Evolutionary conservation across 2,888 invertebrate species (phyloP).

Genomic region (Cerceris rybyensis): DNA sequence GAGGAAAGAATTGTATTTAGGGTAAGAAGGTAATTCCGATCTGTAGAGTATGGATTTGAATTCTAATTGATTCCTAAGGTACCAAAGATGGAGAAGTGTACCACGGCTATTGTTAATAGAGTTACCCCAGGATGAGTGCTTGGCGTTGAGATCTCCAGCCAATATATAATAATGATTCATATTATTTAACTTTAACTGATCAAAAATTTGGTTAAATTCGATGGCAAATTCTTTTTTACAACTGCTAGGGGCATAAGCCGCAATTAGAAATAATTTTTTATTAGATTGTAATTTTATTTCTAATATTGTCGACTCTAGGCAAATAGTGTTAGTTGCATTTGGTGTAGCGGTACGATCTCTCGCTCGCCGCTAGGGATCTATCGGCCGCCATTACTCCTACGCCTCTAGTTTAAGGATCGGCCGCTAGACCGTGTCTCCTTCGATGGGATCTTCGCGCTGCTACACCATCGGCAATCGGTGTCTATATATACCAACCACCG

Average conservation of each 20-base stretch:
- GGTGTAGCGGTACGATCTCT: too few relatives aligned
- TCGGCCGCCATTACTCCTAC: too few relatives aligned
- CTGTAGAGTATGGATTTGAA: not conserved
- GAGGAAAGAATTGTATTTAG: not conserved
- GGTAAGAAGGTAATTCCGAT: not conserved
- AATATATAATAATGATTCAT: not conserved
- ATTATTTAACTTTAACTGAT: not conserved
- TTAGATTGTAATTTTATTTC: not conserved
- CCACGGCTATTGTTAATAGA: not conserved
- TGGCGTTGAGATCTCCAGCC: slow-evolving; percentile 1
- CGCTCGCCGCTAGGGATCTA: too few relatives aligned
- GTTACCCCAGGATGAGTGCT: slow-evolving; percentile 6
- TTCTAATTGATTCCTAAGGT: not conserved
- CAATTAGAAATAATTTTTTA: not conserved
- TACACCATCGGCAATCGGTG: too few relatives aligned
- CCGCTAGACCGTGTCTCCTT: too few relatives aligned
- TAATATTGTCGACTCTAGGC: not conserved
- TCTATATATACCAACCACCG: too few relatives aligned
- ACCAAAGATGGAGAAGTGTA: not conserved
- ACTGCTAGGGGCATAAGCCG: not conserved
- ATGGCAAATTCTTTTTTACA: not conserved
- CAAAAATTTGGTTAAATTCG: not conserved
- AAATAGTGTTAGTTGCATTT: not conserved
- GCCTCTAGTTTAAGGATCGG: too few relatives aligned
- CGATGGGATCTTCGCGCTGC: too few relatives aligned